These are phyloP conservation scores for Oryzias celebensis DNA, from an alignment of 2,113 vertebrate species.

Conservation along the genomic window DNA sequence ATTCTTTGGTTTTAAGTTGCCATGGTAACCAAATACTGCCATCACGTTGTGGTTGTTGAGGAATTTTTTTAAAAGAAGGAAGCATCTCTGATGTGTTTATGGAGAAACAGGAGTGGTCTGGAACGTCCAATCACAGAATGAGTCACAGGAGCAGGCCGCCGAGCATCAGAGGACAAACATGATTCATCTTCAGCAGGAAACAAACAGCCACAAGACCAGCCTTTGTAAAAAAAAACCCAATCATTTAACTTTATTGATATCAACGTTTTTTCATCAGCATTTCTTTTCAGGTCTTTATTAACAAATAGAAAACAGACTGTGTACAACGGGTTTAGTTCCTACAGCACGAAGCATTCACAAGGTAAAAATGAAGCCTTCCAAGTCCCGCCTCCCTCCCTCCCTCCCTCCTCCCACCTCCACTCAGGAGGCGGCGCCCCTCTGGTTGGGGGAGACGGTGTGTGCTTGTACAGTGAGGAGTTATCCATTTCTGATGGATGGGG, in stretches of 20 bases:
- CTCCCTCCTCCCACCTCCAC: conserved; percentile 1
- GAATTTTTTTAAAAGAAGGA: too few species aligned
- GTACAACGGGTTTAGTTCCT: conserved; percentile 96
- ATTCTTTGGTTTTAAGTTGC: too few species aligned
- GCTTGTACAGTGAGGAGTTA: conserved; percentile 74
- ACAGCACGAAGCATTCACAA: conserved; percentile 99
- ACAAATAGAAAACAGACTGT: conserved; percentile 99
- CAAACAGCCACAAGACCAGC: conserved; percentile 41
- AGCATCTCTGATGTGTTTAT: too few species aligned
- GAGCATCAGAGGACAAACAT: background rate
- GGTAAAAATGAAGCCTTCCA: conserved; percentile 90
- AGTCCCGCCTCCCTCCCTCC: conserved; percentile 36
- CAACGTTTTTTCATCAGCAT: conserved; percentile 80
- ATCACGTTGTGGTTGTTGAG: too few species aligned
- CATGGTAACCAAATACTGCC: too few species aligned
- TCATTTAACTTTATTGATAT: conserved; percentile 99
- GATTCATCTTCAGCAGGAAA: conserved; percentile 20
- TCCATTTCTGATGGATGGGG: conserved; percentile 67
- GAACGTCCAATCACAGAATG: too few species aligned
- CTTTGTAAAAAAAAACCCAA: conserved; percentile 91
- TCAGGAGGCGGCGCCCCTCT: background rate
- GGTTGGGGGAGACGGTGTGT: conserved; percentile 42
- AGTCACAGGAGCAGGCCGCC: too few species aligned
- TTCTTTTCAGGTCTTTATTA: conserved; percentile 85
- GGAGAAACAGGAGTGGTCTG: too few species aligned